phyloP scores from a whole-genome alignment of 2,888 invertebrate genomes.

The Altica lythri region DNA sequence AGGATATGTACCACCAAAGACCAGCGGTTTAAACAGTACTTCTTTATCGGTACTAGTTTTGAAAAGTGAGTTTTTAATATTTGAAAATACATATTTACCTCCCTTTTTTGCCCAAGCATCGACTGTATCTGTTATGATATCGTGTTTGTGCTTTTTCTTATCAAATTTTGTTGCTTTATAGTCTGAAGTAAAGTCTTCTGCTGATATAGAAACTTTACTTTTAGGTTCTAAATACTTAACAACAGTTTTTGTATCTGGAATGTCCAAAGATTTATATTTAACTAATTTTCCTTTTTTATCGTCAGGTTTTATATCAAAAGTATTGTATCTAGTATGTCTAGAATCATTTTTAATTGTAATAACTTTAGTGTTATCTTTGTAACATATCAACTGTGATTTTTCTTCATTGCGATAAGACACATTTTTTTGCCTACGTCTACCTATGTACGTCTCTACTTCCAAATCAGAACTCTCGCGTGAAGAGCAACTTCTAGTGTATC shows the following conservation, averaged over 20 bases:
- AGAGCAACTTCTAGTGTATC: conserved; percentile 42
- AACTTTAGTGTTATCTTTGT: conserved; percentile 52
- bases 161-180: conserved; percentile 49
- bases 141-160: conserved; percentile 53
- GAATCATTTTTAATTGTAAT: conserved; percentile 52
- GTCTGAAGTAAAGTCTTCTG: conserved; percentile 52
- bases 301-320: conserved; percentile 51
- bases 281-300: conserved; percentile 48
- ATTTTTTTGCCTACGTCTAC: conserved; percentile 42
- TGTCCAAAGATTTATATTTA: conserved; percentile 54
- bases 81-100: conserved; percentile 50
- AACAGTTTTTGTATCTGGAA: conserved; percentile 48
- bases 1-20: conserved; percentile 86
- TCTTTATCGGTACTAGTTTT: conserved; percentile 47
- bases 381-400: conserved; percentile 54
- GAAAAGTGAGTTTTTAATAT: conserved; percentile 53
- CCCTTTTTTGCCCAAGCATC: conserved; percentile 64
- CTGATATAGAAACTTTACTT: conserved; percentile 54
- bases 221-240: conserved; percentile 52
- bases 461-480: conserved; percentile 53
- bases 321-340: conserved; percentile 54
- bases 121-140: conserved; percentile 66
- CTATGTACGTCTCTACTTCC: conserved; percentile 46
- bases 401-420: conserved; percentile 51
- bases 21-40: conserved; percentile 65